Evolutionary conservation across 2,888 invertebrate genomes (phyloP).

Genomic region (Villa cingulata): DNA sequence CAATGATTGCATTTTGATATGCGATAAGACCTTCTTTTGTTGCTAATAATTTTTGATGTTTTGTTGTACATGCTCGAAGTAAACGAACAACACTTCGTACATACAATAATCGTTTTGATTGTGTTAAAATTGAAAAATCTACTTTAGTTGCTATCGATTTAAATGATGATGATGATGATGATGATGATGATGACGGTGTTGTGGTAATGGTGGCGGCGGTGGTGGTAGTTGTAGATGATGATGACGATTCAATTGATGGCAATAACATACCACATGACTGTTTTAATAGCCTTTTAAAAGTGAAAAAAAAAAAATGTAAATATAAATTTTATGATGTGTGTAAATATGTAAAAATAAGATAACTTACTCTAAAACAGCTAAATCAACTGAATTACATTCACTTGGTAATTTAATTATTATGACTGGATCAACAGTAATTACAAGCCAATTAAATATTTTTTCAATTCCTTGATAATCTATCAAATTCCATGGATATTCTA

Average conservation of each 20-base stretch:
- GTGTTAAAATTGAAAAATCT: slow-evolving; percentile 19
- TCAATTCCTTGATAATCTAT: slow-evolving; percentile 49
- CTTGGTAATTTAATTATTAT: slow-evolving; percentile 44
- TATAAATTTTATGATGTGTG: slow-evolving; percentile 2
- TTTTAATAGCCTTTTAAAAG: slow-evolving; percentile 10
- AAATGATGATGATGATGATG: too few species aligned
- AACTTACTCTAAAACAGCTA: slow-evolving; percentile 44
- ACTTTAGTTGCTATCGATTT: slow-evolving; percentile 3
- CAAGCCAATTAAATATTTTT: slow-evolving; percentile 57
- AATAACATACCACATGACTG: slow-evolving; percentile 10
- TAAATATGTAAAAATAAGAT: background rate
- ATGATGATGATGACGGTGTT: too few species aligned
- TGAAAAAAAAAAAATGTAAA: too few species aligned
- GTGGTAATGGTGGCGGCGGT: too few species aligned
- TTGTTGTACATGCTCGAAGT: slow-evolving; percentile 27
- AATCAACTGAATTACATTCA: slow-evolving; percentile 42
- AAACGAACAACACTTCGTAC: slow-evolving; percentile 28
- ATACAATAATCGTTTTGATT: slow-evolving; percentile 31
- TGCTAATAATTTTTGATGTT: slow-evolving; percentile 27
- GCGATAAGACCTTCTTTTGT: slow-evolving; percentile 28
- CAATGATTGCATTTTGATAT: slow-evolving; percentile 23
- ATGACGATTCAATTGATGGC: background rate
- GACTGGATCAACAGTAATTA: slow-evolving; percentile 55
- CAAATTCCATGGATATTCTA: slow-evolving; percentile 50
- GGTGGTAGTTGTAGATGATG: too few species aligned